Percentiles rank a stretch among this genome's conserved stretches.
Evolutionary conservation across 2,797 vertebrate genomes (phyloP).

Genomic region (Manis pentadactyla): DNA sequence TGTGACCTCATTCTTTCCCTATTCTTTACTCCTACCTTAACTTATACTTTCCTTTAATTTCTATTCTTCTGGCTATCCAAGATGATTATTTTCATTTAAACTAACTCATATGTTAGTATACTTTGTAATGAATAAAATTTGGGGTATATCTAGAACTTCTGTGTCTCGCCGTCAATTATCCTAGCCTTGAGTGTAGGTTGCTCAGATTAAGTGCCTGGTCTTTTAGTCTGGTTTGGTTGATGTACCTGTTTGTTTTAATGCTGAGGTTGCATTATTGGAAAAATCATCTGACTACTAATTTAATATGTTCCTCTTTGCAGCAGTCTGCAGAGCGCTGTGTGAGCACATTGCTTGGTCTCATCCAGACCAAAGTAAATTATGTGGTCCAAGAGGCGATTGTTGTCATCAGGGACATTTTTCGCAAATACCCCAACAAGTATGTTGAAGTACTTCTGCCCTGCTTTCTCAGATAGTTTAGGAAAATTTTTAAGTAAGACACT

Average conservation of each 20-base stretch:
- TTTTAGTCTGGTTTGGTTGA: conserved; percentile 39
- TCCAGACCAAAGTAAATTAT: conserved; percentile 92
- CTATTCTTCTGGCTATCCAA: not conserved
- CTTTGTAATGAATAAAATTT: conserved; percentile 35
- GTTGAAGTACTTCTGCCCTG: conserved; percentile 64
- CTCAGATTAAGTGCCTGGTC: conserved; percentile 35
- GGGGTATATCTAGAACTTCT: not conserved
- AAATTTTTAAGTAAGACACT: conserved; percentile 45
- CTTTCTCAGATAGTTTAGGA: conserved; percentile 30
- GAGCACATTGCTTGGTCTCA: conserved; percentile 90
- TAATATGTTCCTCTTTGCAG: conserved; percentile 76
- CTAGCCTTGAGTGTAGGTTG: not conserved
- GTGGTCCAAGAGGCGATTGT: conserved; percentile 91
- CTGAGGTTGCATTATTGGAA: not conserved
- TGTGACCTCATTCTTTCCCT: not conserved
- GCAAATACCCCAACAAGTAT: conserved; percentile 91
- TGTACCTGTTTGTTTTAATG: not conserved
- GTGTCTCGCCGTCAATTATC: not conserved
- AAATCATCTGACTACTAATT: conserved; percentile 49
- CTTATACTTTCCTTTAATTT: conserved; percentile 9
- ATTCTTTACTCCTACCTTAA: not conserved
- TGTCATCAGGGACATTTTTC: conserved; percentile 91
- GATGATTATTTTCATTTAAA: not conserved
- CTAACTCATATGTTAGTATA: not conserved
- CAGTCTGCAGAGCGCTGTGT: conserved; percentile 92